A percentile compares a stretch with the other conserved stretches of the same genome.
These are phyloP conservation scores for Drosophila auraria DNA, from an alignment of 1,140 invertebrate genomes.

Conservation along the genomic window DNA sequence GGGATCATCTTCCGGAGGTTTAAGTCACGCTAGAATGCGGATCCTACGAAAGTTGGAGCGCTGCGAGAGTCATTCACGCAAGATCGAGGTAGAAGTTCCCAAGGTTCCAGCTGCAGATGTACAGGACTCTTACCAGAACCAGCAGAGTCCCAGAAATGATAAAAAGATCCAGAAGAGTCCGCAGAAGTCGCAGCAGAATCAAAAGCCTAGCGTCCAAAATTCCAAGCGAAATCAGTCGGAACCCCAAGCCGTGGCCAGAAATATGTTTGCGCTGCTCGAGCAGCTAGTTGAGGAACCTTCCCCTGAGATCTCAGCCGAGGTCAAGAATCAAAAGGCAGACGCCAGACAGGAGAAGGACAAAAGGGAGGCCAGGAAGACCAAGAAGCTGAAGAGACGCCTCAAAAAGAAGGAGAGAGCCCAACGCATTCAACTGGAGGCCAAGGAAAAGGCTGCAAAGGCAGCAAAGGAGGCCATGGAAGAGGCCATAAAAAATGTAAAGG, in stretches of 20 bases:
- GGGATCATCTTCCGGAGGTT: neutral
- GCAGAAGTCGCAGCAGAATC: too few relatives aligned
- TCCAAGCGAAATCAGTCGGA: neutral
- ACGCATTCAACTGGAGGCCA: too few relatives aligned
- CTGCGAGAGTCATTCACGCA: too few relatives aligned
- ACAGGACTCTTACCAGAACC: neutral
- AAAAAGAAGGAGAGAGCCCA: neutral
- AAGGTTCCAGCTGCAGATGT: too few relatives aligned
- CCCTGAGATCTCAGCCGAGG: too few relatives aligned
- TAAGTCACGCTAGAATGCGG: neutral
- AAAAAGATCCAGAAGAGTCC: neutral
- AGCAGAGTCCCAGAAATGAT: neutral
- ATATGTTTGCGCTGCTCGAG: constrained; percentile 3
- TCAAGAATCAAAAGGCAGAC: too few relatives aligned
- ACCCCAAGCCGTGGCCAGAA: neutral
- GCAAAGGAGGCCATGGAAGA: neutral
- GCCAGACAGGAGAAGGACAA: neutral
- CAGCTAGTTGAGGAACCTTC: neutral
- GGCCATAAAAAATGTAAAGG: neutral
- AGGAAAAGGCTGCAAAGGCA: neutral
- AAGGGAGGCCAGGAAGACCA: neutral
- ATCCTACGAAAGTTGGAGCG: neutral
- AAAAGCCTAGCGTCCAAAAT: neutral
- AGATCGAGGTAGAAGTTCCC: neutral
- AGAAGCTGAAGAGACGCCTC: neutral